Percentiles rank a stretch among this genome's conserved stretches.
Conservation (phyloP, 2,888 invertebrate species). For the Pyrrhosoma nymphula region DNA sequence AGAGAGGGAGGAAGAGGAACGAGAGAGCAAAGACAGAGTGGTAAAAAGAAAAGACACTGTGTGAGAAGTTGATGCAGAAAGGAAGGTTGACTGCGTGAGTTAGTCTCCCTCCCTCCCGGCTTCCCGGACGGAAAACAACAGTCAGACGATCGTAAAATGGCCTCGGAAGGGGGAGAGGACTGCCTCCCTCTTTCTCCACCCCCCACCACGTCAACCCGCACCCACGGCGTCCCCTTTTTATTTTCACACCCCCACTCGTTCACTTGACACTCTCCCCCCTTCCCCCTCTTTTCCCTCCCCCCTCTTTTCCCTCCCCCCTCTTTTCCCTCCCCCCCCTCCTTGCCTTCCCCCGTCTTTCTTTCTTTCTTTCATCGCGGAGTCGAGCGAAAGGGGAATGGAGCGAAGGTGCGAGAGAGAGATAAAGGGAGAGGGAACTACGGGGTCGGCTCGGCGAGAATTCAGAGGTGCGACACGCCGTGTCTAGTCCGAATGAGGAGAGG, state of each 20-base stretch:
- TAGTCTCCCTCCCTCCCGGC: not conserved
- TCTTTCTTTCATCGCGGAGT: not conserved
- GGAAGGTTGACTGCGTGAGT: slow-evolving; percentile 1
- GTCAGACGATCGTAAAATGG: slow-evolving; percentile 63
- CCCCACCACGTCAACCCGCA: not conserved
- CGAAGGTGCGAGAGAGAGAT: not conserved
- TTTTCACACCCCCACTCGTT: not conserved
- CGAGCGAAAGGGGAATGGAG: not conserved
- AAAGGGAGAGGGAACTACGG: not conserved
- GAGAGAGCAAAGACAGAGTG: not conserved
- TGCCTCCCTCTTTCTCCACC: not conserved
- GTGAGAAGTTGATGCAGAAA: slow-evolving; percentile 50
- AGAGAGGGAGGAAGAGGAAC: not conserved
- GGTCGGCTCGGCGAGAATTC: not conserved
- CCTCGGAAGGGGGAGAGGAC: not conserved
- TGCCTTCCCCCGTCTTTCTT: not conserved
- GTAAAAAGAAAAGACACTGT: slow-evolving; percentile 47
- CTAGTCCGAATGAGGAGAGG: not conserved
- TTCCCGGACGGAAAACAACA: slow-evolving; percentile 49
- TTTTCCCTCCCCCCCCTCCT: not conserved
- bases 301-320: not conserved
- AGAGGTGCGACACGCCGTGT: not conserved
- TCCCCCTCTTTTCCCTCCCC: not conserved
- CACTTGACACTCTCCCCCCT: not conserved
- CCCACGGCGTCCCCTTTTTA: not conserved